Evolutionary conservation across 2,797 vertebrate species (phyloP).

Genomic region (Zalophus californianus): DNA sequence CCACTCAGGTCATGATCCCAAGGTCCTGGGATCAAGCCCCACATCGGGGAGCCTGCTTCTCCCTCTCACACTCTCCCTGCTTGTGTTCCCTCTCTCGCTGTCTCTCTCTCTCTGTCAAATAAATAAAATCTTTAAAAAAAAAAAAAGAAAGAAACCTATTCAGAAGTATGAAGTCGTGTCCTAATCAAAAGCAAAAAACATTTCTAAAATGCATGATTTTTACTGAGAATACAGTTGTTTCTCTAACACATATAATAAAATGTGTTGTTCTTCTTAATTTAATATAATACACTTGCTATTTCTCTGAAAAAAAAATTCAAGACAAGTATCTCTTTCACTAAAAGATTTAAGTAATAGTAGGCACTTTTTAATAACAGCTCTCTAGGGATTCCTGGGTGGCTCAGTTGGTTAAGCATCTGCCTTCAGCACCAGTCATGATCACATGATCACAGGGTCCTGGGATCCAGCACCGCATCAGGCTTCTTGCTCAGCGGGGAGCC

Average conservation of each 20-base stretch:
- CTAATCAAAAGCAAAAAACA: background rate
- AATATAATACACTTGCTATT: background rate
- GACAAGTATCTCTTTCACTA: background rate
- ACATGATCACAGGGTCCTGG: too few relatives aligned
- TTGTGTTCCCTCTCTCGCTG: too few relatives aligned
- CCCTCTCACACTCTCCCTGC: too few relatives aligned
- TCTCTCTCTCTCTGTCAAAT: too few relatives aligned
- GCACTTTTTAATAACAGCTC: background rate
- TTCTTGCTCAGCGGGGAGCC: too few relatives aligned
- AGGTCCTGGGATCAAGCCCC: too few relatives aligned
- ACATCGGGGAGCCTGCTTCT: too few relatives aligned
- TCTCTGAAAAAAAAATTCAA: constrained; percentile 2
- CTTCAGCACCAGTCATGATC: too few relatives aligned
- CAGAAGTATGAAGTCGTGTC: background rate
- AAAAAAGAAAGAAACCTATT: background rate
- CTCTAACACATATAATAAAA: background rate
- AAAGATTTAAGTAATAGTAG: background rate
- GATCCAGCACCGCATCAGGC: too few relatives aligned
- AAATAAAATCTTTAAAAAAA: too few relatives aligned
- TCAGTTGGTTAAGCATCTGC: too few relatives aligned
- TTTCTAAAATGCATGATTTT: constrained; percentile 4
- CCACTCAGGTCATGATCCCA: too few relatives aligned
- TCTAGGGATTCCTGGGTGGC: background rate
- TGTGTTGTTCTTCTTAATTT: background rate
- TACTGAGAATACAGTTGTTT: background rate